phyloP scores from a whole-genome alignment of 2,888 invertebrate species.

The Empis livida region DNA sequence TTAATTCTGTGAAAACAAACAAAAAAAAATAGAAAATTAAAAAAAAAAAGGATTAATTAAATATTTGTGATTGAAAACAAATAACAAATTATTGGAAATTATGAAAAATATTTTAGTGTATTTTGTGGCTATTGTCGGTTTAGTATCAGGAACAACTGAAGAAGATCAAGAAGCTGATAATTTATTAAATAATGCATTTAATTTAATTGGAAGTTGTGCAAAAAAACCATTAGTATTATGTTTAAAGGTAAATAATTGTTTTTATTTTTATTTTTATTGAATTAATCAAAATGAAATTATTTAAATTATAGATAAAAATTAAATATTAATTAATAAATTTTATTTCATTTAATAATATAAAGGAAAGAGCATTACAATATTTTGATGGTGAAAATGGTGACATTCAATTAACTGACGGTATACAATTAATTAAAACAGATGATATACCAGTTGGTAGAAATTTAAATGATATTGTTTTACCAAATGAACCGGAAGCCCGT shows the following conservation, averaged over 20 bases:
- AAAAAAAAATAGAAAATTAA: no score
- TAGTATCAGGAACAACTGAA: slow-evolving; percentile 36
- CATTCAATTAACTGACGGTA: slow-evolving; percentile 49
- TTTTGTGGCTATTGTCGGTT: slow-evolving; percentile 36
- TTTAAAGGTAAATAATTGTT: slow-evolving; percentile 47
- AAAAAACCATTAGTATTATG: slow-evolving; percentile 53
- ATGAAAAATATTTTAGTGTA: slow-evolving; percentile 20
- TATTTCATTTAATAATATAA: neutral
- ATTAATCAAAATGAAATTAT: no score
- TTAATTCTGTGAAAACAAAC: no score
- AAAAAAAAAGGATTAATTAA: no score
- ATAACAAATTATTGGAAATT: no score
- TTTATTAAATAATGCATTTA: slow-evolving; percentile 48
- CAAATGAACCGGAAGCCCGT: slow-evolving; percentile 57
- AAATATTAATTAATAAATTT: no score
- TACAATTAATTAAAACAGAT: slow-evolving; percentile 43
- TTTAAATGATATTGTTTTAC: slow-evolving; percentile 51
- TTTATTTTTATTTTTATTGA: neutral
- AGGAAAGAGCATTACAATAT: slow-evolving; percentile 59
- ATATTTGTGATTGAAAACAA: no score
- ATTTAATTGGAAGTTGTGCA: slow-evolving; percentile 58
- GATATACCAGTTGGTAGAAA: slow-evolving; percentile 42
- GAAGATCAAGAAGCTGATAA: slow-evolving; percentile 29
- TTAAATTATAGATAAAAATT: no score
- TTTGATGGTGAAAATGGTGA: slow-evolving; percentile 49